Conservation (phyloP, 2,888 invertebrate species). For the Crepidodera aurea region DNA sequence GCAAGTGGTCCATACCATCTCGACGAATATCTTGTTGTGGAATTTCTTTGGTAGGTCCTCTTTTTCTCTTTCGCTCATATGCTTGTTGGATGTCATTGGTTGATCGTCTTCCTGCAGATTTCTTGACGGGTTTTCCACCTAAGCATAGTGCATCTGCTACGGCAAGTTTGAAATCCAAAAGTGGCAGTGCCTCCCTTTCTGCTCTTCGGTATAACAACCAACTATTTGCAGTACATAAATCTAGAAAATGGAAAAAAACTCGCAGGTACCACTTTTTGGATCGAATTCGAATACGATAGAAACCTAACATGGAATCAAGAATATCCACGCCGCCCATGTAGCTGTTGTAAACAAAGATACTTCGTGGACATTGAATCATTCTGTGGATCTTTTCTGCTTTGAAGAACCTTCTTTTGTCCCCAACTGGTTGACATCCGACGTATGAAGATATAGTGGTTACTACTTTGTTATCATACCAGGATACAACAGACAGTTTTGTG, state of each 20-base stretch:
- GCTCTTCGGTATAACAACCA: slow-evolving; percentile 6
- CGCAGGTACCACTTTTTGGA: slow-evolving; percentile 1
- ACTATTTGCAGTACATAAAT: slow-evolving; percentile 1
- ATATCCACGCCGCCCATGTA: slow-evolving; percentile 17
- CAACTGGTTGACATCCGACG: slow-evolving; percentile 42
- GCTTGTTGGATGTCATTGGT: background rate
- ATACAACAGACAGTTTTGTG: slow-evolving; percentile 42
- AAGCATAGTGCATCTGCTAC: slow-evolving; percentile 18
- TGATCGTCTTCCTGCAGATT: slow-evolving; percentile 17
- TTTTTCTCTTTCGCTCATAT: slow-evolving; percentile 1
- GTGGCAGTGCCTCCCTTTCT: slow-evolving; percentile 4
- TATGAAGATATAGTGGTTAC: slow-evolving; percentile 52
- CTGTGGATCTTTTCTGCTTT: slow-evolving; percentile 24
- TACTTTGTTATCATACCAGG: slow-evolving; percentile 55
- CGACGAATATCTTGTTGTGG: slow-evolving; percentile 19
- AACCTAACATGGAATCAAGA: slow-evolving; percentile 19
- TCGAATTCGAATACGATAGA: background rate
- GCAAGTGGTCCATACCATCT: slow-evolving; percentile 22
- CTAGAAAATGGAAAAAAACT: slow-evolving; percentile 16
- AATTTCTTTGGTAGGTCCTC: slow-evolving; percentile 15
- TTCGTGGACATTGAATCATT: slow-evolving; percentile 1
- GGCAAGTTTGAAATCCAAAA: slow-evolving; percentile 11
- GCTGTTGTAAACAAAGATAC: background rate
- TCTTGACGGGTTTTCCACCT: slow-evolving; percentile 14
- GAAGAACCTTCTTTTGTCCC: slow-evolving; percentile 11